These are phyloP conservation scores for Acrocephalus scirpaceus DNA, from an alignment of 2,797 vertebrate genomes.

Conservation along the genomic window DNA sequence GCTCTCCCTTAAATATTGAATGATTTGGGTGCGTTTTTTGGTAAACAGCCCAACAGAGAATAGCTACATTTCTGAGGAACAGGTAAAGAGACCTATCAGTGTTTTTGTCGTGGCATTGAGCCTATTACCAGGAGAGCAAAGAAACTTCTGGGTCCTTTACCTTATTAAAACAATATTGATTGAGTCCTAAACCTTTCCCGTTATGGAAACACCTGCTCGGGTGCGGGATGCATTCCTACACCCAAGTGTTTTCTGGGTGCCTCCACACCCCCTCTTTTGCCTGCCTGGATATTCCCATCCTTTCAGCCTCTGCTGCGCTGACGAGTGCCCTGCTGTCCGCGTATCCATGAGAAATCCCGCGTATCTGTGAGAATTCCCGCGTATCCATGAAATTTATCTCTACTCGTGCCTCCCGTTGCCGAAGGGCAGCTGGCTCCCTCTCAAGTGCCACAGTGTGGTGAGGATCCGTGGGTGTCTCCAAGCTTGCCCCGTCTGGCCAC, in stretches of 20 bases:
- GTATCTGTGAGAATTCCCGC: fast-evolving
- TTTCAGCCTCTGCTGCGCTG: not conserved
- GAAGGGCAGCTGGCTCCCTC: conserved; percentile 53
- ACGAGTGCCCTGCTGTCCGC: fast-evolving
- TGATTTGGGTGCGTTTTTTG: not conserved
- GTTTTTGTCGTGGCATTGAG: not conserved
- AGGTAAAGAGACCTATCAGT: not conserved
- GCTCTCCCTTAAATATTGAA: not conserved
- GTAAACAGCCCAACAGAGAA: not conserved
- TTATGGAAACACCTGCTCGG: not conserved
- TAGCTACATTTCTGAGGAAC: not conserved
- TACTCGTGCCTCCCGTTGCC: not conserved
- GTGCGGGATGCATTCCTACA: not conserved
- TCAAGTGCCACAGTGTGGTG: not conserved
- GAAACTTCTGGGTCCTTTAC: not conserved
- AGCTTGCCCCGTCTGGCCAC: not conserved
- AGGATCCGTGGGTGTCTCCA: conserved; percentile 40
- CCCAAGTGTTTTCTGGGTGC: not conserved
- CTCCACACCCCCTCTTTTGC: not conserved
- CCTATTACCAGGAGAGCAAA: not conserved
- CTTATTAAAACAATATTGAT: not conserved
- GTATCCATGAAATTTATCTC: not conserved
- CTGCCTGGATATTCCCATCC: not conserved
- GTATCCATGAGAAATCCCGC: not conserved
- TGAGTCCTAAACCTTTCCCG: not conserved